Base-by-base conservation (phyloP, 2,113 vertebrate species). In the Naja naja region DNA sequence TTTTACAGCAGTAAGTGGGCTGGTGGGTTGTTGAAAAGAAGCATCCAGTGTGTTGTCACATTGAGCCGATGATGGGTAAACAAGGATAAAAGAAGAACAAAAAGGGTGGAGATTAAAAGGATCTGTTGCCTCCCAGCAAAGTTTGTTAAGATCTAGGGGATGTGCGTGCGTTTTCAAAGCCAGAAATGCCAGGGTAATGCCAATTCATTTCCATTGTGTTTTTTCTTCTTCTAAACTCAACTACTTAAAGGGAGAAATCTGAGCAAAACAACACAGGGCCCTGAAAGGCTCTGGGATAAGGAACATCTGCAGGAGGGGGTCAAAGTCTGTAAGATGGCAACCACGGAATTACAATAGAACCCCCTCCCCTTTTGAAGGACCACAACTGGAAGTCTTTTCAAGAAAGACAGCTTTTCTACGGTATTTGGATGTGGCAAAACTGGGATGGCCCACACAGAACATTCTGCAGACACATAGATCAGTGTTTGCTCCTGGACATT, bases 41-140 rank as follows among this genome's bases (percentile, higher is more conserved):
- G 55, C 34, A 87, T 55, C 85, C 0, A 0, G 93, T 64, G 3
- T 81, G 85, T 10, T 5, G 43, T 39, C 74, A 87, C n/a, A 11
- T 23, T 60, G 34, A 92, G 86, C 22, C 30, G 34, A 23, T 52
- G n/a, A 53, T 12, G 23, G 1, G 45, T 34, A 88, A 87, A 87
- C 47, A 88, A 92, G 86, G 39, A 27, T 43, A 3, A 45, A 45
- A 86, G 43, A 12, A 25, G 85, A 86, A 34, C 7, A 23, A 22
- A 34, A 88, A 2, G n/a, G 49, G 14, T 55, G 45, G 87, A 55
- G 52, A 53, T 39, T 30, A 54, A 27, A 16, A 53, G 5, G 12
- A 52, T 1, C 14, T 8, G 12, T 8, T 30, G 14, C 22, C 43
- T 47, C 45, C 23, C 45, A 87, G 85, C 25, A n/a, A 88, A 88